Conservation (phyloP, 2,797 vertebrate species). For the Petrocephalus sullivani region DNA sequence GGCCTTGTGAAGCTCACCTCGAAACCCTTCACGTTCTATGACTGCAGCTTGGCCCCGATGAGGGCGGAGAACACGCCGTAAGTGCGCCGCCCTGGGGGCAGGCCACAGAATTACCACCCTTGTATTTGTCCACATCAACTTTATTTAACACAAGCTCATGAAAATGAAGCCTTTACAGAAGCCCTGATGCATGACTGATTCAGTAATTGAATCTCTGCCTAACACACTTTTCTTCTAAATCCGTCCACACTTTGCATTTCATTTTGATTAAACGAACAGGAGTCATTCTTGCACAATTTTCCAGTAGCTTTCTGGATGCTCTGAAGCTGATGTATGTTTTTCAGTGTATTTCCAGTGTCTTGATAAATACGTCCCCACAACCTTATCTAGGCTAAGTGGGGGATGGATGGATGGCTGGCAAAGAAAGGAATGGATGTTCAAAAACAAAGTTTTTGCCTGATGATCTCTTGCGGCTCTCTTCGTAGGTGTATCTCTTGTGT, state of each 20-base stretch:
- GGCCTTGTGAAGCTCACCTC: slow-evolving; percentile 70
- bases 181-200: slow-evolving; percentile 59
- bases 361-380: background rate
- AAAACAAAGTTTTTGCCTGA: slow-evolving; percentile 33
- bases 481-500: slow-evolving; percentile 86
- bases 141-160: slow-evolving; percentile 53
- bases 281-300: slow-evolving; percentile 42
- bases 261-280: slow-evolving; percentile 60
- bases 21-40: slow-evolving; percentile 84
- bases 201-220: slow-evolving; percentile 45
- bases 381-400: background rate
- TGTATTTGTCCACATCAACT: background rate
- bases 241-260: slow-evolving; percentile 47
- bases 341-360: slow-evolving; percentile 68
- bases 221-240: slow-evolving; percentile 33
- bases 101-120: slow-evolving; percentile 27
- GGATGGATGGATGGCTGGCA: slow-evolving; percentile 42
- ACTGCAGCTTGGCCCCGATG: slow-evolving; percentile 81
- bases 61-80: slow-evolving; percentile 84
- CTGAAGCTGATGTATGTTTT: slow-evolving; percentile 43
- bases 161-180: slow-evolving; percentile 53
- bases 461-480: slow-evolving; percentile 7
- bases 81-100: slow-evolving; percentile 52
- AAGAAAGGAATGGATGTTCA: slow-evolving; percentile 43
- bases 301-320: slow-evolving; percentile 35